These are phyloP conservation scores for Vultur gryphus DNA, from an alignment of 2,797 vertebrate genomes.

Conservation along the genomic window DNA sequence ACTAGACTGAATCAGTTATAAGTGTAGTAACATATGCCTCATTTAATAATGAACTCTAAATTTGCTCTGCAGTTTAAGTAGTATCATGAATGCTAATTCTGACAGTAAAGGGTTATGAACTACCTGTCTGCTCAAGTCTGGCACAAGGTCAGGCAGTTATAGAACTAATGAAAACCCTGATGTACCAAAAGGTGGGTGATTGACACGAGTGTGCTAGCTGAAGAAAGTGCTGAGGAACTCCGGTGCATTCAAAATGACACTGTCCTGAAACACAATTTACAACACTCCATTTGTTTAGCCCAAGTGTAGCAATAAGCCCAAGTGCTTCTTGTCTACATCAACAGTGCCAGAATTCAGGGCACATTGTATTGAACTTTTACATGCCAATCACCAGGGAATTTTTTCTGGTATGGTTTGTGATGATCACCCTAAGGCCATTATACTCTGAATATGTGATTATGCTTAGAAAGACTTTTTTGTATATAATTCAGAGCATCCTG, in stretches of 20 bases:
- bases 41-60: slow-evolving; percentile 78
- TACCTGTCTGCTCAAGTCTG: slow-evolving; percentile 61
- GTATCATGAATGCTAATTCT: slow-evolving; percentile 76
- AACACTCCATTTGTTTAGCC: slow-evolving; percentile 51
- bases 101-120: slow-evolving; percentile 74
- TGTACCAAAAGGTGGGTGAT: slow-evolving; percentile 68
- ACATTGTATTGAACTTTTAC: slow-evolving; percentile 12
- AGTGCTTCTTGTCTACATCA: background rate
- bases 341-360: background rate
- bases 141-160: slow-evolving; percentile 70
- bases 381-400: background rate
- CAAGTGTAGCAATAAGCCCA: background rate
- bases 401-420: background rate
- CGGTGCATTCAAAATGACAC: slow-evolving; percentile 59
- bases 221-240: slow-evolving; percentile 26
- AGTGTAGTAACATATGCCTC: slow-evolving; percentile 78
- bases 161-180: slow-evolving; percentile 66
- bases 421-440: background rate
- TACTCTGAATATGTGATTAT: background rate
- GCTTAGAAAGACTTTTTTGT: background rate
- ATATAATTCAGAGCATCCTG: background rate
- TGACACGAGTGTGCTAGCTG: slow-evolving; percentile 34
- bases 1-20: slow-evolving; percentile 72
- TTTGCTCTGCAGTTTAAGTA: slow-evolving; percentile 69
- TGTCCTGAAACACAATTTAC: slow-evolving; percentile 58